Evolutionary conservation across 2,797 vertebrate species (phyloP).

Genomic region (Merluccius polli): DNA sequence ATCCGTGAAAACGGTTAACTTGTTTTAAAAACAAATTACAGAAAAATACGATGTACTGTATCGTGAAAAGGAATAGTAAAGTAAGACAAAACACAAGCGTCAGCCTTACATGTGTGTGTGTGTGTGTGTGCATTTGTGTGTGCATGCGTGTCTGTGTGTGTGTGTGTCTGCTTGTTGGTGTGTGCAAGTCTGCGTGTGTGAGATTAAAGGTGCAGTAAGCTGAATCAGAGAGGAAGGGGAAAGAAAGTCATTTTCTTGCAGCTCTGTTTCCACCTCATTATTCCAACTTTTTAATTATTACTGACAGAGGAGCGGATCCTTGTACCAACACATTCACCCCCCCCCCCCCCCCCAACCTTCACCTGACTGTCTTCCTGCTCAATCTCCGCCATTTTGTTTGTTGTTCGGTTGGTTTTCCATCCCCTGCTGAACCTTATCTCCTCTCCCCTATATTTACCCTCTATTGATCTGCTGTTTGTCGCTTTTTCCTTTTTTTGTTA

Average conservation of each 20-base stretch:
- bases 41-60: no score
- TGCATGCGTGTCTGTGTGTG: not conserved
- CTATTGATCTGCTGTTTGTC: no score
- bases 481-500: no score
- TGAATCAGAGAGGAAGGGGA: conserved; percentile 32
- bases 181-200: conserved; percentile 2
- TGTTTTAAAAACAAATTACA: no score
- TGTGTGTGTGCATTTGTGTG: not conserved
- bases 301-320: conserved; percentile 28
- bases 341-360: no score
- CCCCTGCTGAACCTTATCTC: no score
- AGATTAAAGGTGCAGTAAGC: conserved; percentile 26
- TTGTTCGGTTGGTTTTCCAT: no score
- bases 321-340: no score
- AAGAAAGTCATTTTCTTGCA: conserved; percentile 40
- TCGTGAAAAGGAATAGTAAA: not conserved
- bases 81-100: not conserved
- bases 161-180: not conserved
- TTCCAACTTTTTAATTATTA: conserved; percentile 41
- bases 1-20: not conserved
- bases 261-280: conserved; percentile 42
- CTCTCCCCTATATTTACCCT: not conserved
- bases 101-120: not conserved
- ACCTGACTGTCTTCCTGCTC: no score
- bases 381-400: no score